Evolutionary conservation across 2,797 vertebrate species (phyloP).

Genomic region (Ctenopoma kingsleyae): DNA sequence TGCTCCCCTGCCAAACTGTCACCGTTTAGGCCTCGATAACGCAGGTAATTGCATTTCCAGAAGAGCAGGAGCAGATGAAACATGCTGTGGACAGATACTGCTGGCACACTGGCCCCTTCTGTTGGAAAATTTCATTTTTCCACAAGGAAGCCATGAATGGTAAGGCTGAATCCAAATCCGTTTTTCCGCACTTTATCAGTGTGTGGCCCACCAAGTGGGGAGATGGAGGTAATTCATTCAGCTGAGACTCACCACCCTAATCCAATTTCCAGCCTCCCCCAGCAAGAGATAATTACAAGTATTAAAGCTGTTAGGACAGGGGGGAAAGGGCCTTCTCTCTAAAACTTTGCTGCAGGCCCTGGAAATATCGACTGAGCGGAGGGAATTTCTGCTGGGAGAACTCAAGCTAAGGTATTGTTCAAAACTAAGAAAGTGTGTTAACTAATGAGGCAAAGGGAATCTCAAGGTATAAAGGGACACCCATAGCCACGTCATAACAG

Average conservation of each 20-base stretch:
- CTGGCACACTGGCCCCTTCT: slow-evolving; percentile 91
- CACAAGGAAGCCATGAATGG: slow-evolving; percentile 94
- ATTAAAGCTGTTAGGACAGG: slow-evolving; percentile 89
- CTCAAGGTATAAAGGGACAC: slow-evolving; percentile 85
- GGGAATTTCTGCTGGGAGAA: slow-evolving; percentile 84
- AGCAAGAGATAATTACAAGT: slow-evolving; percentile 94
- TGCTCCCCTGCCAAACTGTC: slow-evolving; percentile 90
- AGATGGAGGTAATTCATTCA: slow-evolving; percentile 93
- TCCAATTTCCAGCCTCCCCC: slow-evolving; percentile 95
- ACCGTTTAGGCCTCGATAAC: slow-evolving; percentile 89
- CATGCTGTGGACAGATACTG: slow-evolving; percentile 91
- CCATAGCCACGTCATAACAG: slow-evolving; percentile 83
- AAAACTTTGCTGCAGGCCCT: slow-evolving; percentile 84
- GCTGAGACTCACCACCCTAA: slow-evolving; percentile 93
- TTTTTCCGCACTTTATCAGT: slow-evolving; percentile 92
- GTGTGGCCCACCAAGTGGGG: slow-evolving; percentile 93
- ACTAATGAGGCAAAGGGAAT: slow-evolving; percentile 88
- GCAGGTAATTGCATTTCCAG: slow-evolving; percentile 92
- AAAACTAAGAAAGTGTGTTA: slow-evolving; percentile 90
- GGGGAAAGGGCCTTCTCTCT: slow-evolving; percentile 79
- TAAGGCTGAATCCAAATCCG: slow-evolving; percentile 93
- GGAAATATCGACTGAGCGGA: slow-evolving; percentile 80
- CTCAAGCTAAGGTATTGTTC: slow-evolving; percentile 88
- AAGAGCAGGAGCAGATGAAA: slow-evolving; percentile 93
- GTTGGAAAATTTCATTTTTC: slow-evolving; percentile 95